Percentiles rank a stretch among this genome's conserved stretches.
Conservation (phyloP, 2,113 vertebrate genomes). For the Lonchura striata region DNA sequence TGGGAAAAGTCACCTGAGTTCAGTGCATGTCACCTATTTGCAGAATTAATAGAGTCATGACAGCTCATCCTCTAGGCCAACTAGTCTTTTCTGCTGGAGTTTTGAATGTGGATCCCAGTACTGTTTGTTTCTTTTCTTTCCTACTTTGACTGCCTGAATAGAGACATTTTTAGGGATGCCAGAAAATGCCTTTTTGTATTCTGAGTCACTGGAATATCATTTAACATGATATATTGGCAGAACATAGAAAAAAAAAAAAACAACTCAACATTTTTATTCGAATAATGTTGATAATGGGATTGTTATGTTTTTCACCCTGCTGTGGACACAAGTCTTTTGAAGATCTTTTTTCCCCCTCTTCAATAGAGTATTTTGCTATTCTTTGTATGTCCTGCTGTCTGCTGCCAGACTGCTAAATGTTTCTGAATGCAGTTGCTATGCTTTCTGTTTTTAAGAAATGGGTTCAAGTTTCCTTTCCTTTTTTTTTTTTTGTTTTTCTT, state of each 20-base stretch:
- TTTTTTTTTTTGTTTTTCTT: not conserved
- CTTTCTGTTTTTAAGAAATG: slow-evolving; percentile 63
- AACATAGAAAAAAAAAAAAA: not conserved
- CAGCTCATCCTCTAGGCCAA: not conserved
- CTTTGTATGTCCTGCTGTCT: slow-evolving; percentile 38
- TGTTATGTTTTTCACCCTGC: slow-evolving; percentile 32
- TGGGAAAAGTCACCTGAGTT: not conserved
- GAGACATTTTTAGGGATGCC: not conserved
- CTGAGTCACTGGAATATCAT: not conserved
- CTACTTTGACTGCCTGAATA: not conserved
- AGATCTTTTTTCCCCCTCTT: not conserved
- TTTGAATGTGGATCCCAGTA: not conserved
- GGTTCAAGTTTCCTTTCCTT: not conserved
- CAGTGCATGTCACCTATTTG: not conserved
- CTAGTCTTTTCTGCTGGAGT: not conserved
- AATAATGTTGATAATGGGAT: not conserved
- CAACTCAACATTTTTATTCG: not conserved
- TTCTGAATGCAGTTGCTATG: slow-evolving; percentile 63
- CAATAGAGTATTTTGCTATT: slow-evolving; percentile 65
- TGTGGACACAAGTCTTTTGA: slow-evolving; percentile 49
- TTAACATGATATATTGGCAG: slow-evolving; percentile 3
- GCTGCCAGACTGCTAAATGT: slow-evolving; percentile 57
- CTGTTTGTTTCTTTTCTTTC: not conserved
- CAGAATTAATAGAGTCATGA: not conserved
- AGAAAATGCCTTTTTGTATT: slow-evolving; percentile 1